Base-by-base conservation (phyloP, 2,888 invertebrate species). In the Sinodicranocentrus sp. region DNA sequence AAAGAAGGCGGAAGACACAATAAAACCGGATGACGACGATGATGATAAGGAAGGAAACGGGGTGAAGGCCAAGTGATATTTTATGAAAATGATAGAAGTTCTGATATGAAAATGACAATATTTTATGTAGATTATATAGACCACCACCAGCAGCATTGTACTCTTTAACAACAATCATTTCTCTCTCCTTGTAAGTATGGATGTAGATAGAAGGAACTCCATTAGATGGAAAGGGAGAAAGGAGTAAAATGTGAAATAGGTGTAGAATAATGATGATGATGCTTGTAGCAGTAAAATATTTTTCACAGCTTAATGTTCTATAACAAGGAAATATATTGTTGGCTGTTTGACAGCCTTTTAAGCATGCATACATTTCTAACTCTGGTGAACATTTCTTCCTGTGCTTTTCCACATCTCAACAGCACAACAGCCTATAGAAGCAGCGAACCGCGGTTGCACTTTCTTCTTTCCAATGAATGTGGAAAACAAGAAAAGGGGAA, bases 31-130 rank as follows among this genome's bases (percentile, higher is more conserved):
- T 54, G 76, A 52, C 19, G 33, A 57, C 23, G 52, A 17, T 33
- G 54, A 23, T 54, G 59, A 23, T 68, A 28, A 19, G 17, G 59
- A 33, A 61, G 57, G 25, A 59, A 68, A 65, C 10, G 77, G 77
- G 77, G 77, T 77, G 57, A 77, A 77, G 77, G 77, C 59, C 77
- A 68, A 65, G 15, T 28, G 43, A 77, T 67, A 54, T 65, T 65
- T 76, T 76, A 67, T 43, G 77, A 77, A 68, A 77, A 68, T 77
- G 57, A 44, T 77, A 28, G 25, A 77, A 67, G 25, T 68, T 77
- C 28, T 77, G 25, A 43, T 59, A 44, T 43, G 28, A 59, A 23
- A 73, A 59, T 26, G 25, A 61, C 10, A 21, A 43, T 72, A 59
- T 33, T 52, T 52, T 70, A 52, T 52, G 28, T 26, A 19, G 54